A percentile compares a stretch with the other conserved stretches of the same genome.
Evolutionary conservation across 2,113 vertebrate species (phyloP).

Genomic region (Morone saxatilis): DNA sequence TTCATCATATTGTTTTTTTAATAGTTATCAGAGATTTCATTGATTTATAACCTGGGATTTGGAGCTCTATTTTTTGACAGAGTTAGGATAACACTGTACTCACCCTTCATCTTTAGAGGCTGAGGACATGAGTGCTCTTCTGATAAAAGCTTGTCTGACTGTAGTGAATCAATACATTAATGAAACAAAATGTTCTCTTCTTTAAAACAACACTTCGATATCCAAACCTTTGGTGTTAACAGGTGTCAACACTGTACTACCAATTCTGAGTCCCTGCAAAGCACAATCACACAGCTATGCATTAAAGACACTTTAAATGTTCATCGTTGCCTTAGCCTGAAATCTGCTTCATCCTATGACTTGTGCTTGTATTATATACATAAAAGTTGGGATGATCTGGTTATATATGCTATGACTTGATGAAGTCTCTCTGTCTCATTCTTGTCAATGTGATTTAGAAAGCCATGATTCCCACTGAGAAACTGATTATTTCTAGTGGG

Average conservation of each 20-base stretch:
- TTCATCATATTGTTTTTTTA: not conserved
- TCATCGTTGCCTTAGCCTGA: conserved; percentile 1
- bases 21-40: not conserved
- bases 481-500: not conserved
- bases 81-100: not conserved
- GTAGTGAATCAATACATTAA: conserved; percentile 17
- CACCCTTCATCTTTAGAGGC: not conserved
- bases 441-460: not conserved
- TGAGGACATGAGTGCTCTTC: conserved; percentile 8
- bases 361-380: not conserved
- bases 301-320: conserved; percentile 38
- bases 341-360: conserved; percentile 5
- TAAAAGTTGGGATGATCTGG: not conserved
- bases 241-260: not conserved
- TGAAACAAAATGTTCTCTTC: conserved; percentile 9
- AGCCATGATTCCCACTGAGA: not conserved
- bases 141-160: conserved; percentile 13
- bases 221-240: conserved; percentile 24
- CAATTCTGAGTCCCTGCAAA: not conserved
- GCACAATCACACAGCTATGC: conserved; percentile 12
- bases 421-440: not conserved
- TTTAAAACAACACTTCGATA: conserved; percentile 34
- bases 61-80: not conserved
- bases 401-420: not conserved
- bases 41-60: not conserved